phyloP scores from a whole-genome alignment of 37 sponge, comb jelly and placozoan species.

The Halisarca cf. caerulea region DNA sequence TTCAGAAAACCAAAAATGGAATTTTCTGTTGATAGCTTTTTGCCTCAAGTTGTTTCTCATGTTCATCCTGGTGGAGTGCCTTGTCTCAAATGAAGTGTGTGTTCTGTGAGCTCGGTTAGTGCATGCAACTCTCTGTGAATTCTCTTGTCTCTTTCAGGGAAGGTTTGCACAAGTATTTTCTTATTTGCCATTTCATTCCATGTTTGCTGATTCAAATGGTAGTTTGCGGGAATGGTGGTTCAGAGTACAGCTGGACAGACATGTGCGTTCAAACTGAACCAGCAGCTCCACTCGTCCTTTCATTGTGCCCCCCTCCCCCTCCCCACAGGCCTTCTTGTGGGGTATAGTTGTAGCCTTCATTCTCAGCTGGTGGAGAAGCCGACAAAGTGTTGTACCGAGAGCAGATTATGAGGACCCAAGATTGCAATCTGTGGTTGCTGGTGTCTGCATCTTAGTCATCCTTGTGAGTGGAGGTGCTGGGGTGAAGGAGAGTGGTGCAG shows the following conservation, averaged over 20 bases:
- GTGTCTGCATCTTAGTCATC: neutral
- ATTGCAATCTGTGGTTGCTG: neutral
- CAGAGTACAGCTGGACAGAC: slow-evolving; percentile 27
- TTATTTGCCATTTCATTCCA: neutral
- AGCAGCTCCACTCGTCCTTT: neutral
- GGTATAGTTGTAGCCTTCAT: slow-evolving; percentile 1
- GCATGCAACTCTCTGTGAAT: neutral
- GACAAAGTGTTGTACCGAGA: too few species aligned
- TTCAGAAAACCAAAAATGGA: too few species aligned
- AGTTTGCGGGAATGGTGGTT: slow-evolving; percentile 27
- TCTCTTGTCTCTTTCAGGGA: neutral
- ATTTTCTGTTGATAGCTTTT: too few species aligned
- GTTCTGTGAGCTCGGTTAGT: too few species aligned
- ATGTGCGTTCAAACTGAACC: neutral
- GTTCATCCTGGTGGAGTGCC: too few species aligned
- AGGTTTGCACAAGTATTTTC: slow-evolving; percentile 11
- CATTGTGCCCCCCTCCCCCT: neutral
- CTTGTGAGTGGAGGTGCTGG: neutral
- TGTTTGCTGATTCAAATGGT: slow-evolving; percentile 13
- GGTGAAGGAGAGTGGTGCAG: too few species aligned
- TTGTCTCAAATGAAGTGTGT: too few species aligned
- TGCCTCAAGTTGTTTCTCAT: too few species aligned
- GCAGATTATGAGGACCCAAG: too few species aligned
- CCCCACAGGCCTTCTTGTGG: neutral
- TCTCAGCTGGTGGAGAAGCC: neutral